Evolutionary conservation across 2,888 invertebrate genomes (phyloP), one percentile per base, ranked within the genome.

Genomic region (Beris morrisii): DNA sequence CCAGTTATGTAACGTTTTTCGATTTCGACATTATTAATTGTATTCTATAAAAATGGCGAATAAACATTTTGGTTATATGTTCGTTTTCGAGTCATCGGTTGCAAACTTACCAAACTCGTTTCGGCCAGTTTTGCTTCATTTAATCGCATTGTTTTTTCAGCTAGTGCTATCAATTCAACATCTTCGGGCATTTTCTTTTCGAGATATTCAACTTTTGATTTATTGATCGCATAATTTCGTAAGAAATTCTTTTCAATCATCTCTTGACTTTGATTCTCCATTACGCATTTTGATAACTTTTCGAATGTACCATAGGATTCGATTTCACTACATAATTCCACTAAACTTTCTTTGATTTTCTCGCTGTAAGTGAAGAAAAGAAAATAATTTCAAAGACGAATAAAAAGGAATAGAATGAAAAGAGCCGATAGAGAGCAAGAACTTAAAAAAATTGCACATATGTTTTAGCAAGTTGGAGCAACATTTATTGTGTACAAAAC

Each of bases 241-340:
- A 56, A 15, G 15, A 56, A 56, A 5, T 22, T 11, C 2, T 7
- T 9, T 43, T 22, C 56, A 1, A 43, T 22, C 9, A 44, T 9
- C 9, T 58, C 58, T 12, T 4, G 43, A 6, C 6, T 53, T 22
- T 22, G 6, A 13, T 43, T 22, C 11, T 38, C 30, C 43, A 7
- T 30, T 1, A 53, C 4, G 5, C 28, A 28, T 31, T 43, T 31
- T n/a, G 43, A 9, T 31, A 63, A 63, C 43, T 43, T 53, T 22
- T 38, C n/a, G 52, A 63, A 63, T 5, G 52, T 52, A 28, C 63
- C 63, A n/a, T 63, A 32, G 11, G 38, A 32, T n/a, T 43, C 52
- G 22, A 63, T 43, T 43, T 63, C 52, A 9, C 12, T 5, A 28
- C 28, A 63, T 13, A 63, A 12, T 43, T 63, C 63, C 32, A 52